Percentiles rank a stretch among this genome's conserved stretches.
Evolutionary conservation across 2,113 vertebrate species (phyloP).

Genomic region (Zapornia atra): DNA sequence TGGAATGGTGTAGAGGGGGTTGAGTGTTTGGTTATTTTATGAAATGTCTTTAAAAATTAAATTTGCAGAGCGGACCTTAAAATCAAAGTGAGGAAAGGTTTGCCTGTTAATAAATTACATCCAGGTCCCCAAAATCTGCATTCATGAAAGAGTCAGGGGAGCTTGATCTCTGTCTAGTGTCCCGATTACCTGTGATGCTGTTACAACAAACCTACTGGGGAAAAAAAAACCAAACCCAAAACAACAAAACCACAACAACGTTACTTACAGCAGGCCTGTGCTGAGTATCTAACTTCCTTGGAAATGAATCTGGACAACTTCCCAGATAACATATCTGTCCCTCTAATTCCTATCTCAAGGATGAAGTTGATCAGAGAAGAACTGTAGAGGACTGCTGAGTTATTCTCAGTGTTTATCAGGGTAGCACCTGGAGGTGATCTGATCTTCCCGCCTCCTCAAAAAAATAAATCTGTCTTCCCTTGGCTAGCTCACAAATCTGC

Average conservation of each 20-base stretch:
- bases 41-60: not conserved
- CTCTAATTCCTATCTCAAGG: slow-evolving; percentile 4
- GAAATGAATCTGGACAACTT: slow-evolving; percentile 41
- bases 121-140: not conserved
- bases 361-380: slow-evolving; percentile 8
- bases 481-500: slow-evolving; percentile 46
- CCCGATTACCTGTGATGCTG: not conserved
- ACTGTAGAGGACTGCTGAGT: slow-evolving; percentile 16
- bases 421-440: slow-evolving; percentile 63
- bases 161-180: not conserved
- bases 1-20: not conserved
- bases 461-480: slow-evolving; percentile 58
- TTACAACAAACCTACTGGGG: not conserved
- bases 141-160: not conserved
- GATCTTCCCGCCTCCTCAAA: slow-evolving; percentile 53
- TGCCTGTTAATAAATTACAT: not conserved
- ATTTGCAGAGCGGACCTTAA: not conserved
- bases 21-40: not conserved
- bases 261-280: not conserved
- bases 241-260: not conserved
- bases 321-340: slow-evolving; percentile 13
- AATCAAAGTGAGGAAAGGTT: not conserved
- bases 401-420: slow-evolving; percentile 34
- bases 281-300: not conserved
- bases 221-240: not conserved